These are phyloP conservation scores for Chionoecetes opilio DNA, from an alignment of 1,140 invertebrate species.

Conservation along the genomic window DNA sequence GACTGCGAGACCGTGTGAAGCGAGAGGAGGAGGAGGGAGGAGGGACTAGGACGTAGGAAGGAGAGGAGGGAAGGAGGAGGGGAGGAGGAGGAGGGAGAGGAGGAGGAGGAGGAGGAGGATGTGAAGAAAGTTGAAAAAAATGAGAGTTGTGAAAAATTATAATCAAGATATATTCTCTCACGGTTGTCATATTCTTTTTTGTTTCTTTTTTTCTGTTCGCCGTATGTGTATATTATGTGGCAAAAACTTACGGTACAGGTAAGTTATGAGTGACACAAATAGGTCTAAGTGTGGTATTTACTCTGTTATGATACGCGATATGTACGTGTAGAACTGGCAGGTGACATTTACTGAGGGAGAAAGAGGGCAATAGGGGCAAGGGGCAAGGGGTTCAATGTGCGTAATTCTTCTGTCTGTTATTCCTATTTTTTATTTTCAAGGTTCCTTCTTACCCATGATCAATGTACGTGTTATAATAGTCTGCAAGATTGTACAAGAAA, in stretches of 20 bases:
- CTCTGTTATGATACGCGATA: background rate
- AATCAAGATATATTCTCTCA: constrained; percentile 16
- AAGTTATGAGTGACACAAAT: background rate
- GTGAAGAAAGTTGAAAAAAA: constrained; percentile 9
- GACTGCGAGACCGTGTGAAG: background rate
- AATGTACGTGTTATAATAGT: no score
- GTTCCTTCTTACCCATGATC: no score
- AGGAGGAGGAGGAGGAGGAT: background rate
- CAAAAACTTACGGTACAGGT: background rate
- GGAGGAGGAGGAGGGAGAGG: no score
- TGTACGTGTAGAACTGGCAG: background rate
- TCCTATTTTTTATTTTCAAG: no score
- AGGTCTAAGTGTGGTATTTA: background rate
- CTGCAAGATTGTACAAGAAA: no score
- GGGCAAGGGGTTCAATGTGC: no score
- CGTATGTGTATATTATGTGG: no score
- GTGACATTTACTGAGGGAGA: background rate
- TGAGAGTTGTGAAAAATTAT: background rate
- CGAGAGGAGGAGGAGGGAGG: no score
- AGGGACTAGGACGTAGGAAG: no score
- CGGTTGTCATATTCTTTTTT: background rate
- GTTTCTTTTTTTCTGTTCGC: background rate
- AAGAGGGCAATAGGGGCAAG: no score
- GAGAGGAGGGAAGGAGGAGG: no score
- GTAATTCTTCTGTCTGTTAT: no score